Evolutionary conservation across 2,113 vertebrate species (phyloP).

Genomic region (Lepidiolamprologus cunningtoni): DNA sequence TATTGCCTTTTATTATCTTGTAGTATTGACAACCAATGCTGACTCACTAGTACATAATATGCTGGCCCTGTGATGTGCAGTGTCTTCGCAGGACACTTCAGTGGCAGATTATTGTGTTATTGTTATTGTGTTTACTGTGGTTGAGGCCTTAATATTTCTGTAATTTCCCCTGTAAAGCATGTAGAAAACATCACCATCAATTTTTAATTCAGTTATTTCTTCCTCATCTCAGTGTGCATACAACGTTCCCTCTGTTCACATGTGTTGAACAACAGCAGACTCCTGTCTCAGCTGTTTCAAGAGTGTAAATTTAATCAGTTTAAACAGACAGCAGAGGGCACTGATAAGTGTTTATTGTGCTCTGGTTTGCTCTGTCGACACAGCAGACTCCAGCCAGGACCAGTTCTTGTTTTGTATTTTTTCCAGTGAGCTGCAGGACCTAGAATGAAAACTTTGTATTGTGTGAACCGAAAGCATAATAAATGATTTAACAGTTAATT

Average conservation of each 20-base stretch:
- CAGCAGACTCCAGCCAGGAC: not conserved
- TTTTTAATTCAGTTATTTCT: not conserved
- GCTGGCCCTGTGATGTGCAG: not conserved
- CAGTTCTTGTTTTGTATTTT: not conserved
- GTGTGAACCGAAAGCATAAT: not conserved
- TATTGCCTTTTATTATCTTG: not conserved
- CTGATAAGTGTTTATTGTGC: not conserved
- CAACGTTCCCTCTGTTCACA: not conserved
- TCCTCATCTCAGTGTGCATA: not conserved
- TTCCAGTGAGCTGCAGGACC: not conserved
- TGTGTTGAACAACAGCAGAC: not conserved
- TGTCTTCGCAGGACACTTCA: not conserved
- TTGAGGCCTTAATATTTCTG: not conserved
- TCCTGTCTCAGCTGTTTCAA: not conserved
- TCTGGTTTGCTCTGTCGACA: not conserved
- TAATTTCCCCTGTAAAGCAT: not conserved
- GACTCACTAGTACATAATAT: not conserved
- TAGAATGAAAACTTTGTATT: not conserved
- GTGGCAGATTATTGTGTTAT: not conserved
- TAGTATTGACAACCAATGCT: not conserved
- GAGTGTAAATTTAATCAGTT: not conserved
- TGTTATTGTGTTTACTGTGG: not conserved
- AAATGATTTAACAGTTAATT: not conserved
- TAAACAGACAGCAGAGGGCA: not conserved
- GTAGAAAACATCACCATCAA: not conserved